These are phyloP conservation scores for Ichneumoninae sp. DNA, from an alignment of 2,888 invertebrate genomes.

Conservation along the genomic window DNA sequence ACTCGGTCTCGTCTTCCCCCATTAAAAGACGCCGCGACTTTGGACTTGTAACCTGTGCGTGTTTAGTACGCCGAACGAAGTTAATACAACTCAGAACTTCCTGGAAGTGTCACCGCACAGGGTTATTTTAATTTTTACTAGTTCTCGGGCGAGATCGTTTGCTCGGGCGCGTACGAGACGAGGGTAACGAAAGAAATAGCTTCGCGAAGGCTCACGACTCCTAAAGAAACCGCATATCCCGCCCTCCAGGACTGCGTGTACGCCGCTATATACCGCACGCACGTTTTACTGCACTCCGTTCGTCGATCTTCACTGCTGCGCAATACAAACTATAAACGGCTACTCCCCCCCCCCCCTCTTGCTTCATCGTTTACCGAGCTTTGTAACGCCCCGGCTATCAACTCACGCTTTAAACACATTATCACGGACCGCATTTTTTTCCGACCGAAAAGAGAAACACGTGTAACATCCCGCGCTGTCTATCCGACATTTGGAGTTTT, in stretches of 20 bases:
- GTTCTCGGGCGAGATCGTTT: conserved; percentile 48
- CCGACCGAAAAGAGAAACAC: conserved; percentile 2
- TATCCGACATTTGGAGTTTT: background rate
- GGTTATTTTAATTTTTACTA: conserved; percentile 74
- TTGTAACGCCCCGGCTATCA: conserved; percentile 24
- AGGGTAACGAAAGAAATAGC: conserved; percentile 71
- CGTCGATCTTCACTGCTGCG: conserved; percentile 26
- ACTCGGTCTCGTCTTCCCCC: conserved; percentile 40
- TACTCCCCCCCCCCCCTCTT: conserved; percentile 46
- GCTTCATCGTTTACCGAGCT: conserved; percentile 51
- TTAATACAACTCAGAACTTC: conserved; percentile 72
- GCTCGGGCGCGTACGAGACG: conserved; percentile 53
- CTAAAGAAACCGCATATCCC: conserved; percentile 37
- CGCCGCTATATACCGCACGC: conserved; percentile 24
- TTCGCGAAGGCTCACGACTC: conserved; percentile 55
- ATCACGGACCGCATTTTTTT: conserved; percentile 36
- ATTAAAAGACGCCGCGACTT: conserved; percentile 67
- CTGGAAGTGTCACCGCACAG: conserved; percentile 69
- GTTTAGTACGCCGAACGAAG: conserved; percentile 73
- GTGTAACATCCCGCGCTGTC: background rate
- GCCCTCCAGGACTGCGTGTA: conserved; percentile 8
- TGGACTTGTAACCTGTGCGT: conserved; percentile 69
- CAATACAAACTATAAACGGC: conserved; percentile 58
- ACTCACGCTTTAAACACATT: conserved; percentile 61
- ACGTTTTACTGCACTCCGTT: conserved; percentile 21